Conservation (phyloP, 2,888 invertebrate genomes). For the Melanargia galathea region DNA sequence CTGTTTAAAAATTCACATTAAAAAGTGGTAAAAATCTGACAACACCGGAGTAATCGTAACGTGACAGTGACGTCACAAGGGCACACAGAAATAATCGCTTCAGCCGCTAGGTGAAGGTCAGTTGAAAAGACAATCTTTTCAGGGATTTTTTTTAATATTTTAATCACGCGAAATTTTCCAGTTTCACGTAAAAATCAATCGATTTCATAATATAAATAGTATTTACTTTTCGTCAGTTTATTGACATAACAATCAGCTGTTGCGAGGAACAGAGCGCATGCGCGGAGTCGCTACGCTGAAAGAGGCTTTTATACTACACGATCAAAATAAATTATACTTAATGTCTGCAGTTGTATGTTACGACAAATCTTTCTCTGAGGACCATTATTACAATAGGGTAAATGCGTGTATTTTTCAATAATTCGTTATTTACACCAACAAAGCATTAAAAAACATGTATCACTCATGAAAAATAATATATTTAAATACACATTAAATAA, state of each 20-base stretch:
- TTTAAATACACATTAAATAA: too few species aligned
- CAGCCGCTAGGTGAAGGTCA: constrained; percentile 78
- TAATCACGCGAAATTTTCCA: constrained; percentile 12
- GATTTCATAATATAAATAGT: background rate
- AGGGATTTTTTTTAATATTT: constrained; percentile 17
- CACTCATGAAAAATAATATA: too few species aligned
- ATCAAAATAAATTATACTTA: background rate
- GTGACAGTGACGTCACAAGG: constrained; percentile 78
- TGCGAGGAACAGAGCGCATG: constrained; percentile 48
- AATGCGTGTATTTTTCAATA: too few species aligned
- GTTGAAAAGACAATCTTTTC: constrained; percentile 33
- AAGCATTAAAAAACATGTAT: too few species aligned
- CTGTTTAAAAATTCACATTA: background rate
- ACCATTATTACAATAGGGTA: background rate
- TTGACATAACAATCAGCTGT: constrained; percentile 66
- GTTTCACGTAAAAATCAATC: constrained; percentile 2
- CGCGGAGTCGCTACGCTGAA: constrained; percentile 40
- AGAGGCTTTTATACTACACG: background rate
- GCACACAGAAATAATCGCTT: constrained; percentile 73
- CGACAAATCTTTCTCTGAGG: background rate
- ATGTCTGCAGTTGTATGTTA: background rate
- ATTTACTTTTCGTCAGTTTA: constrained; percentile 39
- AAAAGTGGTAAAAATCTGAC: constrained; percentile 46
- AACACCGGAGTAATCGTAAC: constrained; percentile 56
- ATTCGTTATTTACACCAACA: too few species aligned